Percentiles rank a stretch among this genome's conserved stretches.
Evolutionary conservation across 2,888 invertebrate species (phyloP).

Genomic region (Sesia bembeciformis): DNA sequence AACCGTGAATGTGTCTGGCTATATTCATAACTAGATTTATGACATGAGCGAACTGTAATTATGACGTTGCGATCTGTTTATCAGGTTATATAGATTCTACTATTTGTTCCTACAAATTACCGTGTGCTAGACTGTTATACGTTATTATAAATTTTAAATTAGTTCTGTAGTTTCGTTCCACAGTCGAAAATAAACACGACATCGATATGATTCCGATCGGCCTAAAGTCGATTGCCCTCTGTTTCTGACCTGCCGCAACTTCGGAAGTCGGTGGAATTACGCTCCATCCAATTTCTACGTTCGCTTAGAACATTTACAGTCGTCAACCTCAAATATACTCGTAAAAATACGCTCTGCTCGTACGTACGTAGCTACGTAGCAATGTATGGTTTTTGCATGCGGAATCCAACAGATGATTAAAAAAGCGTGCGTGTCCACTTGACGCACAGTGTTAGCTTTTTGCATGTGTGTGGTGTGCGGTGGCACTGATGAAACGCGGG

Average conservation of each 20-base stretch:
- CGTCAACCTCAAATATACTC: not conserved
- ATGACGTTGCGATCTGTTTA: slow-evolving; percentile 25
- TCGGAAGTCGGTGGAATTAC: not conserved
- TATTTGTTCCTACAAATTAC: not conserved
- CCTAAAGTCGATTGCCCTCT: slow-evolving; percentile 13
- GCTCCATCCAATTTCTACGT: not conserved
- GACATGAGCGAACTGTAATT: slow-evolving; percentile 48
- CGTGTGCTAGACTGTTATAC: not conserved
- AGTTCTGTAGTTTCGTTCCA: slow-evolving; percentile 31
- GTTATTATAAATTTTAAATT: slow-evolving; percentile 46
- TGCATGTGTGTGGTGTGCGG: slow-evolving; percentile 45
- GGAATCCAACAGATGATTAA: slow-evolving; percentile 33
- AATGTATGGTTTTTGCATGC: slow-evolving; percentile 10
- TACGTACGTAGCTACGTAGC: not conserved
- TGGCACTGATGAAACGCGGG: slow-evolving; percentile 63
- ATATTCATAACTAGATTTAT: slow-evolving; percentile 48
- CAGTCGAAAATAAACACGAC: slow-evolving; percentile 49
- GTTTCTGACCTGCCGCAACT: slow-evolving; percentile 11
- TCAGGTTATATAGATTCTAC: slow-evolving; percentile 4
- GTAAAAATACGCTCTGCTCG: not conserved
- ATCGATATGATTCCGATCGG: slow-evolving; percentile 43
- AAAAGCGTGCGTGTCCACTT: slow-evolving; percentile 61
- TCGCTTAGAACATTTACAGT: no score
- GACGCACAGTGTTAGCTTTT: slow-evolving; percentile 63
- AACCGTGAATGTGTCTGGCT: slow-evolving; percentile 54